Base-by-base conservation (phyloP, 2,888 invertebrate genomes). In the Trichogramma evanescens region DNA sequence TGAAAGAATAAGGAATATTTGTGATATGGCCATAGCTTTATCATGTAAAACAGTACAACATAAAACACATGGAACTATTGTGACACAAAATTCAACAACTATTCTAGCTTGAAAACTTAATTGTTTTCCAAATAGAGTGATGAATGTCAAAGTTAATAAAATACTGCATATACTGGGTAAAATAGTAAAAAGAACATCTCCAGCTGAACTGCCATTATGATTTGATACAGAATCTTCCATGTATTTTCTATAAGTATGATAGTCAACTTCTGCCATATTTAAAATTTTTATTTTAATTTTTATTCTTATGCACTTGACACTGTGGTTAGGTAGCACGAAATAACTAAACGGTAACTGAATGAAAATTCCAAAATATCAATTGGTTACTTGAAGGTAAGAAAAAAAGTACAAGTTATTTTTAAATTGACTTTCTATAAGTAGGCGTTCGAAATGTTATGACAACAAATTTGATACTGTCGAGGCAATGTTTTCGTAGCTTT, bases 151-250 rank as follows among this genome's bases (percentile, higher is more conserved):
- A 5, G 73, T 66, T 6, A 77, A 54, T 4, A 74, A 60, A 49
- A 75, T 50, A 39, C 74, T 69, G 55, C 67, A 71, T 5, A 72
- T 39, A 58, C 67, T 72, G 50, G 76, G 75, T 7, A 76, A 51
- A 41, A 77, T 64, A 4, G 69, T 64, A 5, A 72, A 61, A 10
- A 77, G 10, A 13, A 75, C 69, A 52, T 76, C 76, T 41, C 67
- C 60, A 8, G 75, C 67, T 0, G 71, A 68, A 41, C 71, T 72
- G 3, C 77, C 77, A 9, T 66, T 70, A 59, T 73, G 71, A 65
- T 76, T 73, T n/a, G 76, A 76, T 63, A 77, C 71, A 42, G 77
- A 76, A 39, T 72, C 71, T 63, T 74, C 72, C 62, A 75, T 73
- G 44, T 75, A 69, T 4, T 69, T 69, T 4, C 71, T 71, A 58